Conservation (phyloP, 2,888 invertebrate species). For the Biston stratarius region DNA sequence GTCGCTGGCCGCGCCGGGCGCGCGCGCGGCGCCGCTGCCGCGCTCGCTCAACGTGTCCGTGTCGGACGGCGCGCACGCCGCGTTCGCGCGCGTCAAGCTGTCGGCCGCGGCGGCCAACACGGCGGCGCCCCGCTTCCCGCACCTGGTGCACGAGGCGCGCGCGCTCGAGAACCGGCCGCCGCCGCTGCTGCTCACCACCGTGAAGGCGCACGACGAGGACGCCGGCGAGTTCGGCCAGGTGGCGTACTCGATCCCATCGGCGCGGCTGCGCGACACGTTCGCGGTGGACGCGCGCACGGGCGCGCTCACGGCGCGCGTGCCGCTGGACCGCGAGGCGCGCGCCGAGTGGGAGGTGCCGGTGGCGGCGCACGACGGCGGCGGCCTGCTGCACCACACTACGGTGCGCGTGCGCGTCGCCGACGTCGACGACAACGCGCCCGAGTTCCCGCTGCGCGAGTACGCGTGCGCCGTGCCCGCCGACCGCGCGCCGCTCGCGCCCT, state of each 20-base stretch:
- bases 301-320: constrained; percentile 89
- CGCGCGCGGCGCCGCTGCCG: constrained; percentile 85
- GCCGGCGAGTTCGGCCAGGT: constrained; percentile 91
- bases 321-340: constrained; percentile 91
- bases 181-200: constrained; percentile 91
- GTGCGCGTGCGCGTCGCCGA: constrained; percentile 93
- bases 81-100: constrained; percentile 93
- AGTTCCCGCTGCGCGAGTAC: constrained; percentile 91
- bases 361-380: constrained; percentile 93
- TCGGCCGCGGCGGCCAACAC: constrained; percentile 92
- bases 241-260: constrained; percentile 92
- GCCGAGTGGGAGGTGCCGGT: constrained; percentile 88
- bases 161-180: constrained; percentile 93
- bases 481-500: constrained; percentile 66
- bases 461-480: constrained; percentile 89
- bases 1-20: constrained; percentile 63
- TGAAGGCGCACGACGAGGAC: constrained; percentile 94
- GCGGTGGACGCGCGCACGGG: constrained; percentile 90
- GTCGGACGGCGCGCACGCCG: constrained; percentile 97
- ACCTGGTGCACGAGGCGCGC: constrained; percentile 91
- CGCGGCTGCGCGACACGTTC: constrained; percentile 90
- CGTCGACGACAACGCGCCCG: constrained; percentile 94
- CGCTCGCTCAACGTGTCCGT: constrained; percentile 95
- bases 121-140: constrained; percentile 92
- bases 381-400: constrained; percentile 90